Evolutionary conservation across 2,113 vertebrate genomes (phyloP).

Genomic region (Mesoclemmys tuberculata): DNA sequence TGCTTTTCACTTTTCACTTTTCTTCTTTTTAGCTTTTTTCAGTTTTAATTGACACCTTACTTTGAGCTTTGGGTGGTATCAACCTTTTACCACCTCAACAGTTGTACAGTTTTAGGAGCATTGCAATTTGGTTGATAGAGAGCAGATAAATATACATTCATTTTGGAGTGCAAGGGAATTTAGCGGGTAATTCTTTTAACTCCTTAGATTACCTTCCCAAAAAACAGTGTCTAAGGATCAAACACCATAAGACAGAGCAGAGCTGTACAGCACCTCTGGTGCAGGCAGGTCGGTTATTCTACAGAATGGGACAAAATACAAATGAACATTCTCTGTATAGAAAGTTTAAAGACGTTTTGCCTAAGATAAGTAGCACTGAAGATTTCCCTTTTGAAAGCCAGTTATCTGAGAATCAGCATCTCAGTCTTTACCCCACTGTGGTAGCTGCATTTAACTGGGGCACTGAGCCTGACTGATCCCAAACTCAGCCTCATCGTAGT

Average conservation of each 20-base stretch:
- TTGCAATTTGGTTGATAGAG: background rate
- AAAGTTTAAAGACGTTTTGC: background rate
- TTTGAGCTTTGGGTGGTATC: background rate
- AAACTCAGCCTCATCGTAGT: accelerated
- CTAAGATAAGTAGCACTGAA: background rate
- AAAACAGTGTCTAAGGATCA: too few species aligned
- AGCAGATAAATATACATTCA: background rate
- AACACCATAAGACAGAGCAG: too few species aligned
- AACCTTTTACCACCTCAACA: background rate
- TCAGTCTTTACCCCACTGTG: background rate
- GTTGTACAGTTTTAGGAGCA: background rate
- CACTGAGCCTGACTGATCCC: background rate
- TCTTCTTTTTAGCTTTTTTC: background rate
- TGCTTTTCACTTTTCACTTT: slow-evolving; percentile 52
- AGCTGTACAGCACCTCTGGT: too few species aligned
- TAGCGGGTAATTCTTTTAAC: background rate
- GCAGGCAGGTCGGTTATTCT: background rate
- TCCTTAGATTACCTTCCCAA: background rate
- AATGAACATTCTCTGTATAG: background rate
- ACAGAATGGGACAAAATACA: background rate
- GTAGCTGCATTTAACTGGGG: background rate
- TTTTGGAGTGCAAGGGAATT: background rate
- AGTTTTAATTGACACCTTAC: background rate
- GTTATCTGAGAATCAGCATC: background rate
- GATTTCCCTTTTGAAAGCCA: background rate